Conservation (phyloP, 1,140 invertebrate species). For the Drosophila persimilis region DNA sequence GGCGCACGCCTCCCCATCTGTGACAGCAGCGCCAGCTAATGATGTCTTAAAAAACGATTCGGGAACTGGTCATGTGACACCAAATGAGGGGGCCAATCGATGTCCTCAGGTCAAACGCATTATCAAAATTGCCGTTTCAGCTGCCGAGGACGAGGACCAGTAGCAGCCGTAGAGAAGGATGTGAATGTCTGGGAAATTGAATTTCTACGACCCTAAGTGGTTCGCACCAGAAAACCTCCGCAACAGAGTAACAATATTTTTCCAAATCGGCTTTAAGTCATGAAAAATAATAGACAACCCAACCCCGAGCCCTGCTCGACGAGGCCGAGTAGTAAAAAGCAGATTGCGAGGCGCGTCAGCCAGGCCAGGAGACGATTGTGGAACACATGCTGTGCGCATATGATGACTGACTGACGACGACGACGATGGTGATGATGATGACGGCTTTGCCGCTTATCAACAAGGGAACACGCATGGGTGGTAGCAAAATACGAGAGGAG, state of each 20-base stretch:
- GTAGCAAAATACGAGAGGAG: neutral
- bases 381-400: constrained; percentile 82
- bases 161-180: too few species aligned
- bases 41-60: constrained; percentile 81
- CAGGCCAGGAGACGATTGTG: constrained; percentile 67
- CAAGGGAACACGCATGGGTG: constrained; percentile 54
- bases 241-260: constrained; percentile 76
- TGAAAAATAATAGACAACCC: constrained; percentile 82
- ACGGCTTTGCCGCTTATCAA: constrained; percentile 61
- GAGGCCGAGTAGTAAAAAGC: constrained; percentile 68
- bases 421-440: constrained; percentile 32
- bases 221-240: constrained; percentile 6
- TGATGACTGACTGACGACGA: constrained; percentile 59
- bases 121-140: constrained; percentile 79
- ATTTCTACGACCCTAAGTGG: constrained; percentile 69
- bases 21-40: constrained; percentile 53
- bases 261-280: constrained; percentile 82
- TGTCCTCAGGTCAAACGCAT: constrained; percentile 80
- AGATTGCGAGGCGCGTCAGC: constrained; percentile 73
- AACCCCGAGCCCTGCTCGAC: constrained; percentile 4
- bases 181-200: constrained; percentile 62
- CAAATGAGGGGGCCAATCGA: constrained; percentile 68
- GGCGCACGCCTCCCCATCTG: constrained; percentile 20
- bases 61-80: constrained; percentile 66
- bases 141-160: constrained; percentile 39